Evolutionary conservation across 2,888 invertebrate genomes (phyloP).

Genomic region (Punctoribates punctum): DNA sequence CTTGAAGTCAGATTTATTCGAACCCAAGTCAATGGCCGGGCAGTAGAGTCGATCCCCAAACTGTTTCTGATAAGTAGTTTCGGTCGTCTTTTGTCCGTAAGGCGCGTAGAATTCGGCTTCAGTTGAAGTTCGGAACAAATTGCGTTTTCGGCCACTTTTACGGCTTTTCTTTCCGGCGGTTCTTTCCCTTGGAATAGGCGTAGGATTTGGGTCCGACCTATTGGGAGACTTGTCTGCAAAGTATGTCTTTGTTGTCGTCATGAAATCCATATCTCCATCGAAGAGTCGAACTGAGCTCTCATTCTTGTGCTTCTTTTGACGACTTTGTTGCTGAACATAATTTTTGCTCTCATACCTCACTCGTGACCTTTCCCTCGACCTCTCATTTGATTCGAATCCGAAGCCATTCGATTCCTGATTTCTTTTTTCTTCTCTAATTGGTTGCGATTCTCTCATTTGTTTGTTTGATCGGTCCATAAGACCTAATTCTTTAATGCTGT

Average conservation of each 20-base stretch:
- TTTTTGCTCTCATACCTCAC: slow-evolving; percentile 11
- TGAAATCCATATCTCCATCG: slow-evolving; percentile 43
- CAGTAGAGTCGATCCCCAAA: slow-evolving; percentile 45
- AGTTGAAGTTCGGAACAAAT: slow-evolving; percentile 42
- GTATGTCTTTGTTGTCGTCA: slow-evolving; percentile 30
- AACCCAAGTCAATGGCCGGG: slow-evolving; percentile 47
- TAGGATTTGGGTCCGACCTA: not conserved
- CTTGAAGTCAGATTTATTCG: slow-evolving; percentile 35
- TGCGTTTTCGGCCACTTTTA: slow-evolving; percentile 27
- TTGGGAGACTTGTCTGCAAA: slow-evolving; percentile 10
- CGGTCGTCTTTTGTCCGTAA: not conserved
- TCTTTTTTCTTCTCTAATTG: not conserved
- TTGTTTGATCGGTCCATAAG: slow-evolving; percentile 7
- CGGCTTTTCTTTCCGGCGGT: slow-evolving; percentile 28
- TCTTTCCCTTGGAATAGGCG: not conserved
- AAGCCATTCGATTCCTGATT: not conserved
- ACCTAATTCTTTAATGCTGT: slow-evolving; percentile 39
- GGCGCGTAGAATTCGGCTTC: slow-evolving; percentile 14
- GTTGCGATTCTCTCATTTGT: not conserved
- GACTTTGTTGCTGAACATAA: slow-evolving; percentile 29
- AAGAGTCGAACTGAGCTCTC: slow-evolving; percentile 39
- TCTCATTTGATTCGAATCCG: not conserved
- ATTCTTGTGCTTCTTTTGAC: slow-evolving; percentile 39
- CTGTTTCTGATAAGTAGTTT: slow-evolving; percentile 41
- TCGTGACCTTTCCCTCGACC: not conserved